Percentiles rank a stretch among this genome's conserved stretches.
These are phyloP conservation scores for Drosophila navojoa DNA, from an alignment of 1,140 invertebrate genomes.

Conservation along the genomic window DNA sequence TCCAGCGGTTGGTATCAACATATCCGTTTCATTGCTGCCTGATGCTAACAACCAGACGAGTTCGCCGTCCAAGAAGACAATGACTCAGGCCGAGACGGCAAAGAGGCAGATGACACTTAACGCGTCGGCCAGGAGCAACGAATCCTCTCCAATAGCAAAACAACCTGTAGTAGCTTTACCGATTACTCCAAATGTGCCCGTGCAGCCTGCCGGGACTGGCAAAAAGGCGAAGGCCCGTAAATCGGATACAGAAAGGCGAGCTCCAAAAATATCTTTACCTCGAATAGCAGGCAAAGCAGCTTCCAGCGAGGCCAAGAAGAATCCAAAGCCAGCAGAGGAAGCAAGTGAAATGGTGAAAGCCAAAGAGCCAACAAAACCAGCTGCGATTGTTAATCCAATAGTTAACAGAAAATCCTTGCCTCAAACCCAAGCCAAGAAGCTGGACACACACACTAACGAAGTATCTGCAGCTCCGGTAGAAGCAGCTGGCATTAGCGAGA, in stretches of 20 bases:
- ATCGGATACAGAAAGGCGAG: neutral
- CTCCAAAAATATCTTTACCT: neutral
- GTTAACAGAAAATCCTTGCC: neutral
- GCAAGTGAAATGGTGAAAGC: neutral
- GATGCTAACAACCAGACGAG: neutral
- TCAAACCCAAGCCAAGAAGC: neutral
- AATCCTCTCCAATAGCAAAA: neutral
- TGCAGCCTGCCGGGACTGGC: neutral
- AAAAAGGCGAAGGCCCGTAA: constrained; percentile 7
- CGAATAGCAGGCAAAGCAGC: neutral
- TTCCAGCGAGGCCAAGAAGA: neutral
- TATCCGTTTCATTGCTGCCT: constrained; percentile 33
- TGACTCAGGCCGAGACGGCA: constrained; percentile 23
- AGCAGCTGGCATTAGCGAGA: neutral
- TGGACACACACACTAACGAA: neutral
- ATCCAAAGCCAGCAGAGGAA: neutral
- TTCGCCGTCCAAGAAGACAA: constrained; percentile 8
- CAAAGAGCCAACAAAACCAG: neutral
- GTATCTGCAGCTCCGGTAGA: neutral
- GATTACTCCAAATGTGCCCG: too few relatives aligned
- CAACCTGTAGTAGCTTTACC: too few relatives aligned
- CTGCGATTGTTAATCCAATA: neutral
- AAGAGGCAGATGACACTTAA: neutral
- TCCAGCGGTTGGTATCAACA: constrained; percentile 25
- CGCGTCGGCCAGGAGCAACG: neutral